phyloP scores from a whole-genome alignment of 2,888 invertebrate genomes.

The Drosophila sordidapex region DNA sequence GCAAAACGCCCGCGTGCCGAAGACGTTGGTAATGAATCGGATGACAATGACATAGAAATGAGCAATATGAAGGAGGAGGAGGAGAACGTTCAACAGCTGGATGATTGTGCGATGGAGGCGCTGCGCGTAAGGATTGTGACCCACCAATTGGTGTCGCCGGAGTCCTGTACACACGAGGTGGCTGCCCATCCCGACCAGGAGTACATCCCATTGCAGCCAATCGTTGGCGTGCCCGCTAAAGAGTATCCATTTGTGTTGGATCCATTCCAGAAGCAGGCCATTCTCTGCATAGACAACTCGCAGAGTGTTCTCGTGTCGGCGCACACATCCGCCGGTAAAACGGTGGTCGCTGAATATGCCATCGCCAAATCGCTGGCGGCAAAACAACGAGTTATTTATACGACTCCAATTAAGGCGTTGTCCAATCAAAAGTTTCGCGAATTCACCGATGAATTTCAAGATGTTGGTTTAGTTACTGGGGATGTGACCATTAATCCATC shows the following conservation, averaged over 20 bases:
- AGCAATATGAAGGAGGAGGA: slow-evolving; percentile 20
- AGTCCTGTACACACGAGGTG: slow-evolving; percentile 98
- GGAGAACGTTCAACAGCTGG: slow-evolving; percentile 51
- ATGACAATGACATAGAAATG: slow-evolving; percentile 14
- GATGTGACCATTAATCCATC: slow-evolving; percentile 99
- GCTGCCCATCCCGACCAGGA: slow-evolving; percentile 95
- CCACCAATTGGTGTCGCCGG: slow-evolving; percentile 94
- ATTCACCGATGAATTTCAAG: slow-evolving; percentile 98
- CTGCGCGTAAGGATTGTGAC: slow-evolving; percentile 93
- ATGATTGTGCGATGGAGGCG: slow-evolving; percentile 88
- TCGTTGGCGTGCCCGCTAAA: slow-evolving; percentile 91
- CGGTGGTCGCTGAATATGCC: slow-evolving; percentile 98
- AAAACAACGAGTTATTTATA: slow-evolving; percentile 99
- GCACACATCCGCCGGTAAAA: slow-evolving; percentile 99
- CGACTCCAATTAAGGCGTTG: slow-evolving; percentile 99
- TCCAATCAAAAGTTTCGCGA: slow-evolving; percentile 99
- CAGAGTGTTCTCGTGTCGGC: slow-evolving; percentile 99
- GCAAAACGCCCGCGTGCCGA: slow-evolving; percentile 44
- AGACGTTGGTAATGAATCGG: slow-evolving; percentile 29
- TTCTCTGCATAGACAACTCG: slow-evolving; percentile 98
- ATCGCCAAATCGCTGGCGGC: slow-evolving; percentile 96
- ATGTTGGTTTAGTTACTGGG: slow-evolving; percentile 99
- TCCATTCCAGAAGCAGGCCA: slow-evolving; percentile 99
- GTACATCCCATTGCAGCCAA: slow-evolving; percentile 88
- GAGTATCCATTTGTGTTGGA: slow-evolving; percentile 97